These are phyloP conservation scores for Bergia sp. DNA, from an alignment of 92 coral and sea anemone species.

Conservation along the genomic window DNA sequence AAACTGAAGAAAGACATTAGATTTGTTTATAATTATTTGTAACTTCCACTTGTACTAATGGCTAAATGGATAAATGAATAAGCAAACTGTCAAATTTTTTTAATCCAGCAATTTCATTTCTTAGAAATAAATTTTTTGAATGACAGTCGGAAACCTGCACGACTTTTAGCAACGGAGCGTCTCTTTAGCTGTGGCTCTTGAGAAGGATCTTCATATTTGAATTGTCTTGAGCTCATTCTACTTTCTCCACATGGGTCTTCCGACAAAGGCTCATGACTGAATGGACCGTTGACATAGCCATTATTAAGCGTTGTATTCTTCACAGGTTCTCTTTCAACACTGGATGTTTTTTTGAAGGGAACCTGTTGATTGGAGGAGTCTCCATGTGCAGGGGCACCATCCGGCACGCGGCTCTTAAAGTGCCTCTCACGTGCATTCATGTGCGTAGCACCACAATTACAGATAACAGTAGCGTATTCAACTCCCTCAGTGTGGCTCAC, in stretches of 20 bases:
- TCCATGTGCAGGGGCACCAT: constrained; percentile 40
- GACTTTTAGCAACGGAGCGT: constrained; percentile 63
- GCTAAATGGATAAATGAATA: background rate
- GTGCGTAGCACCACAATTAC: constrained; percentile 21
- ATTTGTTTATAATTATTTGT: too few species aligned
- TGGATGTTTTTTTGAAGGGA: background rate
- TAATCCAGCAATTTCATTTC: constrained; percentile 29
- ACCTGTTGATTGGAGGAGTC: background rate
- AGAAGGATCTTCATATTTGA: background rate
- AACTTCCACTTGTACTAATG: background rate
- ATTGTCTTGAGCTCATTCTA: background rate
- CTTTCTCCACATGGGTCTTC: background rate
- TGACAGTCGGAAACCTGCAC: constrained; percentile 72
- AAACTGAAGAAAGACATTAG: too few species aligned
- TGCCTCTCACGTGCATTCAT: constrained; percentile 1
- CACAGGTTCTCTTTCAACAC: background rate
- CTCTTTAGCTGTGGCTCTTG: constrained; percentile 40
- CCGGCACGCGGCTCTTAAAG: constrained; percentile 38
- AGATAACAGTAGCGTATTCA: constrained; percentile 11
- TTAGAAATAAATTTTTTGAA: constrained; percentile 65
- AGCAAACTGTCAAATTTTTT: background rate
- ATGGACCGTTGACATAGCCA: background rate
- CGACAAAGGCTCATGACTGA: background rate
- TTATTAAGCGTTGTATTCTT: background rate
- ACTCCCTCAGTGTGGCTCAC: background rate